These are phyloP conservation scores for Eremophila alpestris DNA, from an alignment of 2,797 vertebrate species.

Conservation along the genomic window DNA sequence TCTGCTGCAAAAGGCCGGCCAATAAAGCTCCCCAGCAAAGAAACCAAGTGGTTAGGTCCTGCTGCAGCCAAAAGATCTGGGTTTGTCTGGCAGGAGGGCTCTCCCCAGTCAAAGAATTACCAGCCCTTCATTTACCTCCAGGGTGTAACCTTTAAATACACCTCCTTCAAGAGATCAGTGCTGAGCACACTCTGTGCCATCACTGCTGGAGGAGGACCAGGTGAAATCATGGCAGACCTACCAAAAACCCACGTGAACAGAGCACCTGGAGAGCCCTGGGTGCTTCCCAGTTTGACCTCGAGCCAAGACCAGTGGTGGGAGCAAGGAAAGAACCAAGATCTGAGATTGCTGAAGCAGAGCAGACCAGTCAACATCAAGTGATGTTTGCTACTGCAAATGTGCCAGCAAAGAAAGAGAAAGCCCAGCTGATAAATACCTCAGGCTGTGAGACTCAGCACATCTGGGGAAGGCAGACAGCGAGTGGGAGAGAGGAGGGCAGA, in stretches of 20 bases:
- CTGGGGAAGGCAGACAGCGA: accelerated
- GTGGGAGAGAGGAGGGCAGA: background rate
- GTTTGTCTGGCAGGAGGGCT: background rate
- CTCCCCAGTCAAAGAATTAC: background rate
- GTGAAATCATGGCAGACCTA: background rate
- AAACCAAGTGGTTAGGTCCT: background rate
- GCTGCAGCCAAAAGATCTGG: background rate
- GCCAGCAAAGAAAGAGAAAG: background rate
- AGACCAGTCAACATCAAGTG: background rate
- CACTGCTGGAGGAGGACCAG: background rate
- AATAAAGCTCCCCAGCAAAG: background rate
- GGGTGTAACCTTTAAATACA: conserved; percentile 12
- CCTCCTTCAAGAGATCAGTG: background rate
- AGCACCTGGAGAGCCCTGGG: background rate
- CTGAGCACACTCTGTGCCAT: background rate
- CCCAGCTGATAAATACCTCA: background rate
- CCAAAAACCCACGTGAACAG: background rate
- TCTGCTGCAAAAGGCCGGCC: background rate
- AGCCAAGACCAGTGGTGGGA: accelerated
- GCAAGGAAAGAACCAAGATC: background rate
- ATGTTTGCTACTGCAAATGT: background rate
- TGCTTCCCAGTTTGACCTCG: accelerated
- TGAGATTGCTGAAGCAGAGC: background rate
- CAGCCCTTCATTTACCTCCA: conserved; percentile 24
- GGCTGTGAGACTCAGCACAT: background rate